Evolutionary conservation across 2,888 invertebrate species (phyloP), one percentile per base, ranked within the genome.

Genomic region (Aplocera efformata): DNA sequence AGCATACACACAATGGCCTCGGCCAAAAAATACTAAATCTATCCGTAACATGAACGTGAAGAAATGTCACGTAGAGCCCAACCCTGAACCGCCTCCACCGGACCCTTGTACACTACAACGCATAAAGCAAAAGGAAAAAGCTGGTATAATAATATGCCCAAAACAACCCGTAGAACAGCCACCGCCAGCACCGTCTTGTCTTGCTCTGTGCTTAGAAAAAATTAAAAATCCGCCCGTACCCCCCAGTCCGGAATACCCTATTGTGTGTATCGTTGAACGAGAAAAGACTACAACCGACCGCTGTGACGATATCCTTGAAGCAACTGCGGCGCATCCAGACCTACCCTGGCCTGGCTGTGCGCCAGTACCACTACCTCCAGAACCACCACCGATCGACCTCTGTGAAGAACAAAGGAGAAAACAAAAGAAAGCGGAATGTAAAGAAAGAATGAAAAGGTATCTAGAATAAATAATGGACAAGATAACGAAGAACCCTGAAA

Each of bases 141-240:
- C 72, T 38, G 79, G 81, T 10, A 60, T 68, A 1, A 69, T 55
- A 33, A 53, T 78, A 52, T 79, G 79, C 35, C 67, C 70, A 1
- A 60, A 53, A 6, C 66, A 63, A 0, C 70, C 69, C 0, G 36
- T 60, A 1, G 45, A 37, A 13, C 55, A 55, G 0, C 75, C 72
- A 0, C 36, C 53, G 0, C 67, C 60, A 0, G 53, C 64, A 0
- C 62, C 72, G 0, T 8, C 39, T 0, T 82, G 82, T 24, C 36
- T 57, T 1, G 80, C 63, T 0, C 17, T 81, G 8, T 79, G 79
- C 38, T 62, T 70, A n/a, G 79, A 82, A 32, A 74, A 49, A 53
- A 60, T 84, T 0, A 83, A 79, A 36, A 80, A 82, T 24, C 65
- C 63, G 5, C 60, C 63, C 1, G 24, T 72, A 6, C 42, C 47